Evolutionary conservation across 1,140 invertebrate genomes (phyloP).

Genomic region (Musca vetustissima): DNA sequence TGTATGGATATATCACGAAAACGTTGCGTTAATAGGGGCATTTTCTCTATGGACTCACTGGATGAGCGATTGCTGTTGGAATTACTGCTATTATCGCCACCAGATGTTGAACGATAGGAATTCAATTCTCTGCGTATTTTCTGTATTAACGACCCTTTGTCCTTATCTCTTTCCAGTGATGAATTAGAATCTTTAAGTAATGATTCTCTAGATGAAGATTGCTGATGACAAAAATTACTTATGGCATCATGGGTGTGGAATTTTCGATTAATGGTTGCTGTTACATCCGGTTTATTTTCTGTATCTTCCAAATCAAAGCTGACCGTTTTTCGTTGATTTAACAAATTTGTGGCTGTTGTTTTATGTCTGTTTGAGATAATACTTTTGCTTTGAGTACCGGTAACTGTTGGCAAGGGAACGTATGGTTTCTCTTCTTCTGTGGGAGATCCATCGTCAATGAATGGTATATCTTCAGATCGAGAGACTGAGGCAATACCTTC

Average conservation of each 20-base stretch:
- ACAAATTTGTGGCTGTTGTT: conserved; percentile 24
- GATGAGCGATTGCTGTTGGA: conserved; percentile 51
- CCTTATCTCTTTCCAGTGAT: conserved; percentile 27
- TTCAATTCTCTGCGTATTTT: conserved; percentile 49
- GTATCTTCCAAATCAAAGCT: conserved; percentile 52
- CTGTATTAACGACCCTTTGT: conserved; percentile 46
- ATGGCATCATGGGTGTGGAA: conserved; percentile 52
- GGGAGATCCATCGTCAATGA: conserved; percentile 49
- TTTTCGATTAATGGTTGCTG: conserved; percentile 36
- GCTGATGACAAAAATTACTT: conserved; percentile 35
- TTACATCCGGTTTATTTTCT: conserved; percentile 9
- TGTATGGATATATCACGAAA: conserved; percentile 16
- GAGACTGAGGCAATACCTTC: conserved; percentile 50
- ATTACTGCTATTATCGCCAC: conserved; percentile 33
- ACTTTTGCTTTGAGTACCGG: conserved; percentile 23
- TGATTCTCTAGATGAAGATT: conserved; percentile 37
- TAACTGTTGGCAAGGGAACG: conserved; percentile 20
- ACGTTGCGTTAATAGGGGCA: conserved; percentile 37
- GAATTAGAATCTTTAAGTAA: conserved; percentile 30
- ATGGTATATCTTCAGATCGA: conserved; percentile 50
- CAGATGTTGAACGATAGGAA: conserved; percentile 42
- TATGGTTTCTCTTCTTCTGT: conserved; percentile 33
- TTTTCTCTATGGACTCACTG: conserved; percentile 48
- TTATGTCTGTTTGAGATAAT: neutral
- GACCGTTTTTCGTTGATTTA: conserved; percentile 46